A percentile compares a stretch with the other conserved stretches of the same genome.
Conservation (phyloP, 2,888 invertebrate genomes). For the Drosophila mimetica region DNA sequence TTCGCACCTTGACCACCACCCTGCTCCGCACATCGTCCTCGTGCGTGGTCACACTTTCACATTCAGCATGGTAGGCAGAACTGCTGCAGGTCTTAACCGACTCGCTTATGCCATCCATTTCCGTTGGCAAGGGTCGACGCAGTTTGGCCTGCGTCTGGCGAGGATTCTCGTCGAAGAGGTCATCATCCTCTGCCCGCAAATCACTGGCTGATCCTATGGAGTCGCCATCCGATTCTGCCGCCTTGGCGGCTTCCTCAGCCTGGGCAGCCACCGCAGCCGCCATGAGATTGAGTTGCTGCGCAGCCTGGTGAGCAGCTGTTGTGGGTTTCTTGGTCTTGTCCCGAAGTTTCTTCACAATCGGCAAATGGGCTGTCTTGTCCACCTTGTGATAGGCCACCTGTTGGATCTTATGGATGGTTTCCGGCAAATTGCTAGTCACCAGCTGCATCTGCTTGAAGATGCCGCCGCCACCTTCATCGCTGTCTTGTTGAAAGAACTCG, state of each 20-base stretch:
- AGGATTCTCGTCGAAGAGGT: conserved; percentile 84
- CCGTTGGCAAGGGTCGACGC: conserved; percentile 77
- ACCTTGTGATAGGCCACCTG: conserved; percentile 86
- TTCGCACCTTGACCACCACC: conserved; percentile 85
- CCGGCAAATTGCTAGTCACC: conserved; percentile 86
- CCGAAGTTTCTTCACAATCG: conserved; percentile 85
- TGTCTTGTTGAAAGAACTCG: conserved; percentile 83
- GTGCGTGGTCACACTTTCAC: conserved; percentile 88
- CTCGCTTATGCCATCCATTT: conserved; percentile 87
- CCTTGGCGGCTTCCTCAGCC: conserved; percentile 56
- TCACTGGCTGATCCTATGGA: conserved; percentile 91
- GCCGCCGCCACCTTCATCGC: conserved; percentile 65
- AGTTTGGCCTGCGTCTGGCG: conserved; percentile 79
- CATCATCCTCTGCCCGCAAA: conserved; percentile 86
- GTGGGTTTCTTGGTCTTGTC: conserved; percentile 82
- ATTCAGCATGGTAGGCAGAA: conserved; percentile 90
- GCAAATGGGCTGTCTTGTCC: conserved; percentile 84
- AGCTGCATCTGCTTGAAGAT: conserved; percentile 84
- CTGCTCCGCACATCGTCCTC: conserved; percentile 86
- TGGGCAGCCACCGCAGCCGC: conserved; percentile 71
- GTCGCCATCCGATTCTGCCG: conserved; percentile 85
- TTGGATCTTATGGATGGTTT: conserved; percentile 85
- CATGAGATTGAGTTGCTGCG: conserved; percentile 76
- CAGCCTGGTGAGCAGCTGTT: conserved; percentile 81
- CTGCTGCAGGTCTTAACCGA: conserved; percentile 88